These are phyloP conservation scores for Coptotermes formosanus DNA, from an alignment of 1,140 invertebrate species.

Conservation along the genomic window DNA sequence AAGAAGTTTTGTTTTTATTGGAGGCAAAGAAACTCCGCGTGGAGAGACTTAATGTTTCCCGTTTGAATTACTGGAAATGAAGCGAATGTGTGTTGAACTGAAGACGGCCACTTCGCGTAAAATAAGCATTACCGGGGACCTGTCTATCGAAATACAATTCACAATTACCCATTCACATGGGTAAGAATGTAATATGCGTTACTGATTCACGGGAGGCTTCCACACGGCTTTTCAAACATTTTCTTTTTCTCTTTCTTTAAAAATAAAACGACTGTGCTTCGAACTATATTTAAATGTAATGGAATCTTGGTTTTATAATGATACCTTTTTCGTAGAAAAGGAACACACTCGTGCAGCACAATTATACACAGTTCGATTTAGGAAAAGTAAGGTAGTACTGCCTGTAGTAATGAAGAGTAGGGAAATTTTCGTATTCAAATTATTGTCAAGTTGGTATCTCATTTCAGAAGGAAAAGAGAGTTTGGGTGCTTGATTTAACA, in stretches of 20 bases:
- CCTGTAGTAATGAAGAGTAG: not conserved
- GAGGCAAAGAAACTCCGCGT: too few species aligned
- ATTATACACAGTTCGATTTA: conserved; percentile 6
- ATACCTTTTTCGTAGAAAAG: not conserved
- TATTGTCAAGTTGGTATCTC: conserved; percentile 16
- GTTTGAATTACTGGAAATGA: too few species aligned
- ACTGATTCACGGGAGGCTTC: not conserved
- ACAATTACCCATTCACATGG: not conserved
- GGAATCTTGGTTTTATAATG: not conserved
- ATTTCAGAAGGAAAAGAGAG: conserved; percentile 2
- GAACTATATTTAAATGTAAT: not conserved
- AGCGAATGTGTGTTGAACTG: too few species aligned
- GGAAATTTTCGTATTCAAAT: conserved; percentile 14
- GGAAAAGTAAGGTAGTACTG: not conserved
- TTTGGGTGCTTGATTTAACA: conserved; percentile 1
- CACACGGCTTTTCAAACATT: not conserved
- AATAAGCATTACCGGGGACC: too few species aligned
- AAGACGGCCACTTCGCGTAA: too few species aligned
- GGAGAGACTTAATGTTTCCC: too few species aligned
- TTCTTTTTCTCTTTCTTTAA: not conserved
- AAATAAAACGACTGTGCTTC: not conserved
- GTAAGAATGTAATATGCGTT: not conserved
- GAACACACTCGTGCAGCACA: not conserved
- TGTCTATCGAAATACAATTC: not conserved
- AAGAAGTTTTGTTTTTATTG: too few species aligned